phyloP scores from a whole-genome alignment of 2,113 vertebrate species.

The Vidua chalybeata region DNA sequence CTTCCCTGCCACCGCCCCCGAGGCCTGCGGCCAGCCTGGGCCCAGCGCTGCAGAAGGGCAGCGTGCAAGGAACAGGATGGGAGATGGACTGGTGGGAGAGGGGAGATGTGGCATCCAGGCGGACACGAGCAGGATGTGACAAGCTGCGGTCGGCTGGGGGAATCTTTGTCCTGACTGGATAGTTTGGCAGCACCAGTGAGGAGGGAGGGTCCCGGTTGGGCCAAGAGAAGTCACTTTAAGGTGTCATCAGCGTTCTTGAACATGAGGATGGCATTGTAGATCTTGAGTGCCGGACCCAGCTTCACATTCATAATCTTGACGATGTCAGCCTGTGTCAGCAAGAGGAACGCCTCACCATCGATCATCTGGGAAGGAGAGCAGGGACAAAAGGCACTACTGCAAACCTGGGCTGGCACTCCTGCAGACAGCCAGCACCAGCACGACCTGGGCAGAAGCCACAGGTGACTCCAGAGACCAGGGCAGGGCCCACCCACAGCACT shows the following conservation, averaged over 20 bases:
- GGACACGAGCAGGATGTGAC: background rate
- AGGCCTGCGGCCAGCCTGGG: background rate
- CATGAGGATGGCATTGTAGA: constrained; percentile 99
- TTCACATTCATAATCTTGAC: constrained; percentile 99
- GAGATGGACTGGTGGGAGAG: background rate
- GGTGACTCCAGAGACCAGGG: background rate
- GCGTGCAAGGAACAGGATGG: background rate
- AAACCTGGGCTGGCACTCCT: background rate
- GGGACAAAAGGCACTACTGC: background rate
- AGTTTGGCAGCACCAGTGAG: constrained; percentile 43
- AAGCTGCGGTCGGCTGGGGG: background rate
- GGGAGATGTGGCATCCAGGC: background rate
- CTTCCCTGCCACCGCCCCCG: accelerated
- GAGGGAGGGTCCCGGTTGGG: background rate
- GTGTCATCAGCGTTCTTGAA: constrained; percentile 96
- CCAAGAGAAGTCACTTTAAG: constrained; percentile 82
- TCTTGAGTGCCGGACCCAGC: constrained; percentile 96
- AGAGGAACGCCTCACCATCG: constrained; percentile 94
- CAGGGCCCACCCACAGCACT: background rate
- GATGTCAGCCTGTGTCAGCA: constrained; percentile 96
- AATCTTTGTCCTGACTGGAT: constrained; percentile 14
- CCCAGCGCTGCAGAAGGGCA: background rate
- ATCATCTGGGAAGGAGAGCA: constrained; percentile 74
- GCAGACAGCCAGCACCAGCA: background rate
- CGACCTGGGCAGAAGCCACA: background rate